Evolutionary conservation across 92 coral and sea anemone genomes (phyloP).

Genomic region (Siderastrea radians): DNA sequence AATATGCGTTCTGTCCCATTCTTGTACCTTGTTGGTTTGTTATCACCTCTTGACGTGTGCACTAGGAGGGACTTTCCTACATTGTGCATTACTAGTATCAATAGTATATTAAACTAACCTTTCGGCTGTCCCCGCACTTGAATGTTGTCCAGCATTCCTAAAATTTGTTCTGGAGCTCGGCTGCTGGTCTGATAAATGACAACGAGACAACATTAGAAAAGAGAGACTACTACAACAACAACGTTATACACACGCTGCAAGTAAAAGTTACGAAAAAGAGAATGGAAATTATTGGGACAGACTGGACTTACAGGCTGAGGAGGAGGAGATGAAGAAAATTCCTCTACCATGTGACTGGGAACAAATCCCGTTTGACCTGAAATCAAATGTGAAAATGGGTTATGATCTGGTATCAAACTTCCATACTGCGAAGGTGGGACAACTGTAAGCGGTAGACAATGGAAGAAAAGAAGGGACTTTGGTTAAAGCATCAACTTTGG

Average conservation of each 20-base stretch:
- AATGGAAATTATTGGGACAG: no score
- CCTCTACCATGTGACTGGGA: constrained; percentile 82
- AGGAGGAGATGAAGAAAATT: constrained; percentile 76
- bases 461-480: no score
- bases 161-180: constrained; percentile 80
- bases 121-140: constrained; percentile 23
- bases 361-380: constrained; percentile 87
- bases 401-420: neutral
- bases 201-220: neutral
- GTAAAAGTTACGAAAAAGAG: neutral
- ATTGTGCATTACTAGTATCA: neutral
- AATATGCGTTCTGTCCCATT: no score
- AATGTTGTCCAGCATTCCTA: constrained; percentile 65
- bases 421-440: no score
- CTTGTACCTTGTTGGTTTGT: no score
- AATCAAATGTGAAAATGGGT: neutral
- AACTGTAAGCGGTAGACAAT: no score
- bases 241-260: no score
- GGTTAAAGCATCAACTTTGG: no score
- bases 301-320: constrained; percentile 77
- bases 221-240: neutral
- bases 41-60: no score
- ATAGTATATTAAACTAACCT: constrained; percentile 4
- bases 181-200: constrained; percentile 52
- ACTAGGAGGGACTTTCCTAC: no score